phyloP scores from a whole-genome alignment of 2,888 invertebrate genomes.

The Keiferia lycopersicella region DNA sequence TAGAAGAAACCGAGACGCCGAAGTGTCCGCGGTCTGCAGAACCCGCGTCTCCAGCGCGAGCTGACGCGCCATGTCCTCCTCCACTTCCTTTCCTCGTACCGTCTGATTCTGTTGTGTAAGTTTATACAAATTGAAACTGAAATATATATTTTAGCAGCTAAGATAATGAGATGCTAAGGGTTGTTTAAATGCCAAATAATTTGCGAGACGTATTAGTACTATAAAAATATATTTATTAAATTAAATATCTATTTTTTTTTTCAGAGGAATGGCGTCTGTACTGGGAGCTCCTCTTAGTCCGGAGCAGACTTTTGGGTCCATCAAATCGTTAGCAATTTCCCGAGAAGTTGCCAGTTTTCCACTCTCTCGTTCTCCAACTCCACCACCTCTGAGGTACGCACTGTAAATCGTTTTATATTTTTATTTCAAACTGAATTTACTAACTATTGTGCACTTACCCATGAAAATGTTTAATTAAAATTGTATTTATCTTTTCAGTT shows the following conservation, averaged over 20 bases:
- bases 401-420: not conserved
- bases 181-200: no score
- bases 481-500: constrained; percentile 50
- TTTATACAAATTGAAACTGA: no score
- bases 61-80: constrained; percentile 87
- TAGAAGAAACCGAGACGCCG: constrained; percentile 76
- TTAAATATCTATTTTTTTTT: constrained; percentile 41
- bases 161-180: not conserved
- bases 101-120: constrained; percentile 86
- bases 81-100: constrained; percentile 88
- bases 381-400: constrained; percentile 81
- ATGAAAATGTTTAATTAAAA: not conserved
- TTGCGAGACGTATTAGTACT: no score
- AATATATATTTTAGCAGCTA: no score
- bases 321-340: constrained; percentile 86
- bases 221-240: not conserved
- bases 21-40: constrained; percentile 87
- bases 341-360: constrained; percentile 89
- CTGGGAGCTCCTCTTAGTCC: constrained; percentile 86
- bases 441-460: not conserved
- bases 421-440: no score
- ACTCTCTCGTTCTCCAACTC: constrained; percentile 87
- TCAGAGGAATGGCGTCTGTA: constrained; percentile 85
- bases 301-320: constrained; percentile 88
- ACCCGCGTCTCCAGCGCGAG: constrained; percentile 85